Conservation (phyloP, 2,797 vertebrate species). For the Nasua narica region DNA sequence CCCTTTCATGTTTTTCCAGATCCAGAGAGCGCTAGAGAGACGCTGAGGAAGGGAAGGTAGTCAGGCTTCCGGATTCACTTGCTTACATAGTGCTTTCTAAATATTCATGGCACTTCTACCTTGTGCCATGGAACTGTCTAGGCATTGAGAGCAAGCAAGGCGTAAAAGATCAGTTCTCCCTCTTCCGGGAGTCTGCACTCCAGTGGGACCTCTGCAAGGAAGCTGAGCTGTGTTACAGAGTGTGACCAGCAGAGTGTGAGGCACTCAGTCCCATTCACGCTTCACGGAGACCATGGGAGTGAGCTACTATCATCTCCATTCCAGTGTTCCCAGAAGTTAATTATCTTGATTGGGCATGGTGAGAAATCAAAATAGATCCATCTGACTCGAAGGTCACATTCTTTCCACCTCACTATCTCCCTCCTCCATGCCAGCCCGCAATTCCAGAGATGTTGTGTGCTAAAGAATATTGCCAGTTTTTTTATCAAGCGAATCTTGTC, state of each 20-base stretch:
- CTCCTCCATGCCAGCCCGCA: background rate
- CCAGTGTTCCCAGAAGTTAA: conserved; percentile 16
- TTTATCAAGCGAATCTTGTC: background rate
- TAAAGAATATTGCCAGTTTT: background rate
- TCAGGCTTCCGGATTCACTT: background rate
- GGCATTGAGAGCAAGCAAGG: background rate
- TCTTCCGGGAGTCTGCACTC: background rate
- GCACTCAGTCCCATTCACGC: background rate
- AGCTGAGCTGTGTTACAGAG: background rate
- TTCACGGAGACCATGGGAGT: background rate
- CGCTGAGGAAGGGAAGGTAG: background rate
- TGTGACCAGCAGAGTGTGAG: background rate
- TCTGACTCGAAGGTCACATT: background rate
- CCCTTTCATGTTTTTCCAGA: background rate
- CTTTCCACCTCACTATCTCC: background rate
- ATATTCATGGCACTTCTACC: background rate
- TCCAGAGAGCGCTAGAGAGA: background rate
- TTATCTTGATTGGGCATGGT: background rate
- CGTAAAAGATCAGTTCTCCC: background rate
- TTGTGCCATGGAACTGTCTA: background rate
- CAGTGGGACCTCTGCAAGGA: background rate
- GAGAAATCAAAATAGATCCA: conserved; percentile 32
- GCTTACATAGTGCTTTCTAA: background rate
- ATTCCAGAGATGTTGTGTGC: background rate
- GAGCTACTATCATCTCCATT: background rate